phyloP scores from a whole-genome alignment of 92 coral and sea anemone genomes.

The Zoanthus gigantus region DNA sequence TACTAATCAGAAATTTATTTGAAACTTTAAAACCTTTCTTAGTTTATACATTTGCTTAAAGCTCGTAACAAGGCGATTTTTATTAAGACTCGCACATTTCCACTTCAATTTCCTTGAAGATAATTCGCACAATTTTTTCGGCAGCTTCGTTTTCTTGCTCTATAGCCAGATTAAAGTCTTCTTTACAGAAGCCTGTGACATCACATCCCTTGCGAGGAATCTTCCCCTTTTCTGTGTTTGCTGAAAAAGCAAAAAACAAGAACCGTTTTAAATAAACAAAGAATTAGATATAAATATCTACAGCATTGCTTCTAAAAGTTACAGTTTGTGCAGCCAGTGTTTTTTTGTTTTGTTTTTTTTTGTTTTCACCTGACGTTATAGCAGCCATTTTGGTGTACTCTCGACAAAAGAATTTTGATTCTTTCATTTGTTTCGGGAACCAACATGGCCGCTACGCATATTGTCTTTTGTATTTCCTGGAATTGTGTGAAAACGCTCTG shows the following conservation, averaged over 20 bases:
- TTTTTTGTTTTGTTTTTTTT: too few species aligned
- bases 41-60: neutral
- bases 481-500: too few species aligned
- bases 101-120: constrained; percentile 37
- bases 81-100: constrained; percentile 22
- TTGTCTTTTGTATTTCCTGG: too few species aligned
- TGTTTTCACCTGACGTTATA: too few species aligned
- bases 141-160: constrained; percentile 33
- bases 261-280: neutral
- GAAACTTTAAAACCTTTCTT: neutral
- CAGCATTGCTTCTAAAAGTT: neutral
- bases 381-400: too few species aligned
- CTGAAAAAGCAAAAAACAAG: neutral
- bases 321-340: too few species aligned
- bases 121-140: constrained; percentile 42
- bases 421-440: too few species aligned
- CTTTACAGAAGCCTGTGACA: constrained; percentile 37
- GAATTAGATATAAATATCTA: neutral
- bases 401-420: too few species aligned
- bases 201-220: constrained; percentile 37
- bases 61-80: neutral
- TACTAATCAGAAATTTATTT: neutral
- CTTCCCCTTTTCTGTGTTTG: constrained; percentile 42
- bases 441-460: too few species aligned
- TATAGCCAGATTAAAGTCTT: constrained; percentile 15